These are phyloP conservation scores for Trogon melanurus DNA, from an alignment of 2,113 vertebrate species.

Conservation along the genomic window DNA sequence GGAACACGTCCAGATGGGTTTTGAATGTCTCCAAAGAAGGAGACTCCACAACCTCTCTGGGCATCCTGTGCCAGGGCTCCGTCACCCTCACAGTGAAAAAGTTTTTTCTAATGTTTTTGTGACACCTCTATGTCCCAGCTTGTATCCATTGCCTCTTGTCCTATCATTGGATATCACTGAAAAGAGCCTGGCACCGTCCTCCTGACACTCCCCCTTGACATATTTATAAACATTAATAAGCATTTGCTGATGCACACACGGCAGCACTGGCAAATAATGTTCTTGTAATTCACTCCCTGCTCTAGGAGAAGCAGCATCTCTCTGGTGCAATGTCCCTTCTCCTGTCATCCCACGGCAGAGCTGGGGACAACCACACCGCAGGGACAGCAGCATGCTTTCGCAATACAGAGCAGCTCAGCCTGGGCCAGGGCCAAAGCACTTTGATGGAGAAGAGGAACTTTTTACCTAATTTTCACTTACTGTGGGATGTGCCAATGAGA, in stretches of 20 bases:
- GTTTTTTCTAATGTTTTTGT: no score
- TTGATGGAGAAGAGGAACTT: not conserved
- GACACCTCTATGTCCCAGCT: no score
- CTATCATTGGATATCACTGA: no score
- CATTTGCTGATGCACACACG: not conserved
- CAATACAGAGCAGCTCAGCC: not conserved
- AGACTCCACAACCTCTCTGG: no score
- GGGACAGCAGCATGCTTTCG: not conserved
- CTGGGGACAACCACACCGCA: not conserved
- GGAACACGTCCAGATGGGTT: no score
- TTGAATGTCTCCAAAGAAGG: no score
- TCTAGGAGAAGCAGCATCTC: not conserved
- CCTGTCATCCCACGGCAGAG: accelerated
- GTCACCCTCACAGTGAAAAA: no score
- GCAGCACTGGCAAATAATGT: not conserved
- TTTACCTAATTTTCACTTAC: not conserved
- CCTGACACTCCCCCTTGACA: no score
- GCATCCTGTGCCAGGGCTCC: no score
- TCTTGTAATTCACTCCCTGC: not conserved
- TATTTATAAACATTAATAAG: no score
- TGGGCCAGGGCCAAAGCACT: not conserved
- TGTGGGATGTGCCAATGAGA: not conserved
- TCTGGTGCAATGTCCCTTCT: not conserved
- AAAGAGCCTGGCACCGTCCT: no score
- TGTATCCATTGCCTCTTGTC: no score